Conservation (phyloP, 2,797 vertebrate genomes). For the Sternotherus odoratus region DNA sequence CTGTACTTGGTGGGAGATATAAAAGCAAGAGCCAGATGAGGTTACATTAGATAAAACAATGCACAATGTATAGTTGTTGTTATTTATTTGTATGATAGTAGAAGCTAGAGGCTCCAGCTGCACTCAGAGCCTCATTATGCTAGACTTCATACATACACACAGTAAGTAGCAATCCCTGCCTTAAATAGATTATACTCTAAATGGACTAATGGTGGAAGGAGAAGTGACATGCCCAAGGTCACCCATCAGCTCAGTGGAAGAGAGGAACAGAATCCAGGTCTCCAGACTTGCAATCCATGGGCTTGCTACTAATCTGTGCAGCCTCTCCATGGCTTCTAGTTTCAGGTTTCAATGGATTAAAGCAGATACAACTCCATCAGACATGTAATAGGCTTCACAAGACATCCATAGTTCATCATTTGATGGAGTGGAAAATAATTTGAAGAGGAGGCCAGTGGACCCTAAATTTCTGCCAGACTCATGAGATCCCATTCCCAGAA, state of each 20-base stretch:
- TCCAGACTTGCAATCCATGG: no score
- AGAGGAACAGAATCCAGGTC: not conserved
- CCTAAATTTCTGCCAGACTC: not conserved
- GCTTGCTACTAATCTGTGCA: not conserved
- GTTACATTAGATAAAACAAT: fast-evolving
- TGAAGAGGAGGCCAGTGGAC: fast-evolving
- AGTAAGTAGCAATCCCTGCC: not conserved
- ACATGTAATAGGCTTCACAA: fast-evolving
- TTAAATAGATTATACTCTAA: not conserved
- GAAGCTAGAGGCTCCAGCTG: fast-evolving
- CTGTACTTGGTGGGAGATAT: not conserved
- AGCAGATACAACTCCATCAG: fast-evolving
- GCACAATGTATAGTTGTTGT: not conserved
- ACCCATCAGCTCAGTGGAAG: not conserved
- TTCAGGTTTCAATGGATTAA: not conserved
- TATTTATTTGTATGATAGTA: not conserved
- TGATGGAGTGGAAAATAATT: not conserved
- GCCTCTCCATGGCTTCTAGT: no score
- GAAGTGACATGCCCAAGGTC: not conserved
- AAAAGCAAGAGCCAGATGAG: not conserved
- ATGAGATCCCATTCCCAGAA: not conserved
- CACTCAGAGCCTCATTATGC: not conserved
- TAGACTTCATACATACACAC: fast-evolving
- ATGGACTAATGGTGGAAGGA: not conserved
- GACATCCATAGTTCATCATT: fast-evolving